phyloP scores from a whole-genome alignment of 2,113 vertebrate genomes.

The Odocoileus virginianus region DNA sequence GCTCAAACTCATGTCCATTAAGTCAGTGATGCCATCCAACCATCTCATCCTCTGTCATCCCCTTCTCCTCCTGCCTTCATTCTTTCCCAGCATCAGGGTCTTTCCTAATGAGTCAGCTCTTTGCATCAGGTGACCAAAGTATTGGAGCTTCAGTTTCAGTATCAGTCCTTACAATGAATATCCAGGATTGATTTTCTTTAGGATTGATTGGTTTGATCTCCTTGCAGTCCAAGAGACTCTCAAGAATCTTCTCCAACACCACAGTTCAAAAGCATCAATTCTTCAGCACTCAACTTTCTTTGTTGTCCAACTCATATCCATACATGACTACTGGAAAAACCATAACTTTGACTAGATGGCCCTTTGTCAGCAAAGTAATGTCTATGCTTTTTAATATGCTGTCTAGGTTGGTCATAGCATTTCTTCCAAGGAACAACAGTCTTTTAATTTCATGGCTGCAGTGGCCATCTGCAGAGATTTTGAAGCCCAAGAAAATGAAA shows the following conservation, averaged over 20 bases:
- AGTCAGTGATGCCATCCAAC: neutral
- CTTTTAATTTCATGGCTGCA: neutral
- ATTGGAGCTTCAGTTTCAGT: neutral
- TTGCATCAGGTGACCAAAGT: neutral
- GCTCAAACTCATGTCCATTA: neutral
- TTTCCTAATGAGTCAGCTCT: neutral
- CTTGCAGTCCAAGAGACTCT: neutral
- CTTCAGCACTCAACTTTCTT: neutral
- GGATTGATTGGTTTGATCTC: neutral
- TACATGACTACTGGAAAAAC: neutral
- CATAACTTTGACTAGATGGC: neutral
- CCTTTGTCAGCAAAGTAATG: neutral
- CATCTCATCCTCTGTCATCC: neutral
- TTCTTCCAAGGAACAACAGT: neutral
- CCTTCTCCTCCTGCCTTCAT: neutral
- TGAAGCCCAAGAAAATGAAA: neutral
- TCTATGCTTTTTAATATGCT: neutral
- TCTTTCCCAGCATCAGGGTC: neutral
- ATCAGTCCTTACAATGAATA: neutral
- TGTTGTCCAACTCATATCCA: neutral
- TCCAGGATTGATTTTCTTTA: neutral
- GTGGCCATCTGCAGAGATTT: neutral
- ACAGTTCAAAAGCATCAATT: neutral
- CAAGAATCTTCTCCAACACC: neutral
- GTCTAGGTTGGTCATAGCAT: neutral